Conservation (phyloP, 2,888 invertebrate species). For the Synergus japonicus region DNA sequence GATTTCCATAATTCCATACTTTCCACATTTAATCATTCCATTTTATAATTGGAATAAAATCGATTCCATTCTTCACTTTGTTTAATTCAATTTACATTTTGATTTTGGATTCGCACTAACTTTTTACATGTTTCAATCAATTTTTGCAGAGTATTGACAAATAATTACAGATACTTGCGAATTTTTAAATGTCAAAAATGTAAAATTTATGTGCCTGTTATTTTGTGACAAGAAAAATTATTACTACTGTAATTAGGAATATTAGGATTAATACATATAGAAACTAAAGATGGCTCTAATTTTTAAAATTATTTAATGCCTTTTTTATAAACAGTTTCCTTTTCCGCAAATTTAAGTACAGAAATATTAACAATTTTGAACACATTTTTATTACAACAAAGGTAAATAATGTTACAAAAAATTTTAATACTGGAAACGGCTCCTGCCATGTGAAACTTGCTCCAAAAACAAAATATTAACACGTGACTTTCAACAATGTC, state of each 20-base stretch:
- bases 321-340: background rate
- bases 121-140: background rate
- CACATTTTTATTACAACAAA: background rate
- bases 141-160: background rate
- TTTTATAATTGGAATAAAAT: background rate
- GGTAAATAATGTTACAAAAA: background rate
- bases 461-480: too few species aligned
- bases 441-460: too few species aligned
- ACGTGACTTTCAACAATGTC: background rate
- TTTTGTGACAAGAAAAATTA: background rate
- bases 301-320: background rate
- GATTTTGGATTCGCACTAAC: background rate
- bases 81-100: conserved; percentile 4
- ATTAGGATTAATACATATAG: background rate
- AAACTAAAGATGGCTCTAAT: background rate
- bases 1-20: background rate
- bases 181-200: background rate
- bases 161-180: background rate
- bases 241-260: background rate
- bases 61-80: background rate
- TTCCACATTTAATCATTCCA: background rate
- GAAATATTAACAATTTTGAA: background rate
- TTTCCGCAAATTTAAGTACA: background rate
- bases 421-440: too few species aligned
- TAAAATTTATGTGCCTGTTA: background rate